A percentile compares a stretch with the other conserved stretches of the same genome.
Evolutionary conservation across 2,113 vertebrate species (phyloP).

Genomic region (Noturus placidus): DNA sequence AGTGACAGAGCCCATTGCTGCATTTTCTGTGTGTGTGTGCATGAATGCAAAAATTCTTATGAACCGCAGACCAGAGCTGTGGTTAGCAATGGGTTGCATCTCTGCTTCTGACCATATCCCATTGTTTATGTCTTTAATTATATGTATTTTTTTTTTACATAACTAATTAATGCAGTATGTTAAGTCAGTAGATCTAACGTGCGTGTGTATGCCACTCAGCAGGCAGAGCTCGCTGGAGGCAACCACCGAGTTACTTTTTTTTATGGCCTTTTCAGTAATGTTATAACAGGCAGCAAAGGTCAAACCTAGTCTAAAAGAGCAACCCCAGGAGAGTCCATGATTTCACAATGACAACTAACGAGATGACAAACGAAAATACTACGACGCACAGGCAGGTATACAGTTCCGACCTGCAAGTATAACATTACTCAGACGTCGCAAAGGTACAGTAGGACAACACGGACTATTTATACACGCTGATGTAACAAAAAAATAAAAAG

Average conservation of each 20-base stretch:
- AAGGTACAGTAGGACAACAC: neutral
- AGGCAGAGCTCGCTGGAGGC: neutral
- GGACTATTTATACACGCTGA: neutral
- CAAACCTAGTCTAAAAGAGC: neutral
- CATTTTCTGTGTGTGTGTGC: slow-evolving; percentile 51
- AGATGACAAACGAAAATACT: neutral
- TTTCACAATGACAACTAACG: neutral
- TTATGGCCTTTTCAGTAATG: slow-evolving; percentile 12
- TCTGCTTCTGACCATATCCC: slow-evolving; percentile 48
- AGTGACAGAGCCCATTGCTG: slow-evolving; percentile 20
- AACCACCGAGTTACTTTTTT: neutral
- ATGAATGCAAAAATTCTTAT: slow-evolving; percentile 34
- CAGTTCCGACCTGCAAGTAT: too few relatives aligned
- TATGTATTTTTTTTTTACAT: slow-evolving; percentile 26
- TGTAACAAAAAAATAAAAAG: neutral
- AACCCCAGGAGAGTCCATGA: neutral
- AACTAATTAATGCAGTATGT: slow-evolving; percentile 35
- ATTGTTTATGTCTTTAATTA: slow-evolving; percentile 56
- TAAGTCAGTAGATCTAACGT: slow-evolving; percentile 1
- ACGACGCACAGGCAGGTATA: neutral
- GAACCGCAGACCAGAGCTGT: slow-evolving; percentile 60
- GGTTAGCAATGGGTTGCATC: slow-evolving; percentile 59
- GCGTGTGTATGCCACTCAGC: neutral
- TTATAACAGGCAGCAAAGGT: neutral
- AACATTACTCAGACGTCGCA: neutral